These are phyloP conservation scores for Ostrea denselamellosa DNA, from an alignment of 1,140 invertebrate species.

Conservation along the genomic window DNA sequence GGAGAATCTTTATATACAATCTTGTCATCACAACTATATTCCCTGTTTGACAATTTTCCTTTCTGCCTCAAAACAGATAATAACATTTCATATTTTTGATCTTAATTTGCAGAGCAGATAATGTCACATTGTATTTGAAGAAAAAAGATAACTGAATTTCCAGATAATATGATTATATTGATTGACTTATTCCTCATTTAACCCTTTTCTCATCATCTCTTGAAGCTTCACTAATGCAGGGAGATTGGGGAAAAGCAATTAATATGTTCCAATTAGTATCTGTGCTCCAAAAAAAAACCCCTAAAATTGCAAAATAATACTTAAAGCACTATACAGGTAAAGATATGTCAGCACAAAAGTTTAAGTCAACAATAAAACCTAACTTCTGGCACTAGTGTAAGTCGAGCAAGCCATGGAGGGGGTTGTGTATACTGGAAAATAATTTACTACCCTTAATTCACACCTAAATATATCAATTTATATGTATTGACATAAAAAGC, in stretches of 20 bases:
- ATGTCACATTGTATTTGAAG: not conserved
- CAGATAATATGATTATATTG: not conserved
- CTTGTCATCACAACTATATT: not conserved
- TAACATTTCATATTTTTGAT: not conserved
- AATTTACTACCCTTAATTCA: constrained; percentile 40
- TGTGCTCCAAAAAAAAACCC: not conserved
- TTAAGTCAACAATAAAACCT: constrained; percentile 29
- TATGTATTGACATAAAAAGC: constrained; percentile 27
- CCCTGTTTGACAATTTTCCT: not conserved
- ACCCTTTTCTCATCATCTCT: not conserved
- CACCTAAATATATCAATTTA: constrained; percentile 36
- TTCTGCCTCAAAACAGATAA: not conserved
- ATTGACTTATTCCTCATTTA: not conserved
- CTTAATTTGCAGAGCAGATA: not conserved
- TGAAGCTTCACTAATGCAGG: not conserved
- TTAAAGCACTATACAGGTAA: not conserved
- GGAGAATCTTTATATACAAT: constrained; percentile 5
- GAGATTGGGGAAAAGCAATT: not conserved
- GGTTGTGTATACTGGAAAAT: constrained; percentile 37
- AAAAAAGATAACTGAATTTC: not conserved
- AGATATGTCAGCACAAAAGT: constrained; percentile 10
- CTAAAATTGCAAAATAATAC: not conserved
- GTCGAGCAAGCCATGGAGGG: not conserved
- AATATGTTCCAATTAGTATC: not conserved
- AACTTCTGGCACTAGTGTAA: constrained; percentile 23